Conservation (phyloP, 2,113 vertebrate species). For the Pionites leucogaster region DNA sequence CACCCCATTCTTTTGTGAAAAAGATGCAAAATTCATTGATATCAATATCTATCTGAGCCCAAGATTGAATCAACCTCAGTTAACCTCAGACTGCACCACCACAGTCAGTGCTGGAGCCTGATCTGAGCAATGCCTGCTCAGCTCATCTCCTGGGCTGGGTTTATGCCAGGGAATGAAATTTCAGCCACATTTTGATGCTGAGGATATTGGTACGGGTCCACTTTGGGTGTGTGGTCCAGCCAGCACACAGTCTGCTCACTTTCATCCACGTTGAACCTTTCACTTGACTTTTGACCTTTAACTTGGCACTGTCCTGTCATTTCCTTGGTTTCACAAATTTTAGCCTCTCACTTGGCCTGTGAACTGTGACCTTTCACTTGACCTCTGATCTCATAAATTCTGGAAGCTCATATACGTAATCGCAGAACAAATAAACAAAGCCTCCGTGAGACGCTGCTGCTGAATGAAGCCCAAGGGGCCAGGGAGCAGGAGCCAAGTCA, state of each 20-base stretch:
- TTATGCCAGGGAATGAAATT: slow-evolving; percentile 40
- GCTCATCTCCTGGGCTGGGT: neutral
- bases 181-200: slow-evolving; percentile 6
- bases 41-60: neutral
- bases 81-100: neutral
- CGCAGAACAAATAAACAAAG: slow-evolving; percentile 80
- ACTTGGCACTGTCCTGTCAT: slow-evolving; percentile 79
- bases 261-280: slow-evolving; percentile 71
- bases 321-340: slow-evolving; percentile 81
- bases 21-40: neutral
- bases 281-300: slow-evolving; percentile 82
- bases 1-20: neutral
- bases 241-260: slow-evolving; percentile 46
- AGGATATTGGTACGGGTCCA: neutral
- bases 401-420: slow-evolving; percentile 75
- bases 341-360: slow-evolving; percentile 79
- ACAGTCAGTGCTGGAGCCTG: neutral
- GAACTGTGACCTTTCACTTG: slow-evolving; percentile 78
- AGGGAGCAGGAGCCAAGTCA: slow-evolving; percentile 10
- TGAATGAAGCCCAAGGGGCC: slow-evolving; percentile 61
- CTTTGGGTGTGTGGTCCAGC: slow-evolving; percentile 59
- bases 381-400: slow-evolving; percentile 79
- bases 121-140: neutral
- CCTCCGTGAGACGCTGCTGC: slow-evolving; percentile 20
- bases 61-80: neutral